Base-by-base conservation (phyloP, 2,113 vertebrate species). In the Scartelaos histophorus region DNA sequence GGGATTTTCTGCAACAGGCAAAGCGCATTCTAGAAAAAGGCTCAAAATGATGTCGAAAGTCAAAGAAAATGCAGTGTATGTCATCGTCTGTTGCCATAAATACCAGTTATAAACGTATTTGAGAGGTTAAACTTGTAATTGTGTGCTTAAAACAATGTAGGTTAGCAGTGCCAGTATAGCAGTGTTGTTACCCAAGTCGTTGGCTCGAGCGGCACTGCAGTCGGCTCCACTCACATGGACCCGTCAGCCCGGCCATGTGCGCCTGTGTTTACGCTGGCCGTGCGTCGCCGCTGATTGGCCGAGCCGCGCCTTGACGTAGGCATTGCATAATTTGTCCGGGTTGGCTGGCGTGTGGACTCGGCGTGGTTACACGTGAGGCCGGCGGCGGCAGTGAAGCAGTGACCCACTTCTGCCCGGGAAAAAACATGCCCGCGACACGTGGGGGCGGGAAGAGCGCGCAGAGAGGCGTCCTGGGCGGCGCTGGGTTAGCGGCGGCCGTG, bases 221-320 rank as follows among this genome's bases (percentile, higher is more conserved):
- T 79, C 72, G 21, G 60, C 47, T 47, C 66, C 0, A 1, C 94
- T 97, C 96, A 97, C 96, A 96, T 97, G 96, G 93, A 92, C 89
- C 25, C 68, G 60, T 80, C 86, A 82, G 86, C 75, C 90, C 90
- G 90, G 94, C 95, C 95, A 96, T 94, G 95, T 96, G 96, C 94
- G 46, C 82, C 85, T 93, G 89, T 96, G 95, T 97, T 95, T 96
- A 96, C 94, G 94, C 92, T 93, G 68, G 74, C 75, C 82, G 69
- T 92, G 88, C 93, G 92, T 92, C 89, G 73, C 51, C 77, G 47
- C 91, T 85, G 81, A 95, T 96, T 97, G 95, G 95, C 73, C 71
- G 82, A 76, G 79, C 58, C n/a, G 69, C n/a, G 64, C 73, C 0
- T 70, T 95, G 96, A 96, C 94, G 95, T 86, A 0, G 7, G 0